Evolutionary conservation across 2,113 vertebrate species (phyloP).

Genomic region (Melanerpes formicivorus): DNA sequence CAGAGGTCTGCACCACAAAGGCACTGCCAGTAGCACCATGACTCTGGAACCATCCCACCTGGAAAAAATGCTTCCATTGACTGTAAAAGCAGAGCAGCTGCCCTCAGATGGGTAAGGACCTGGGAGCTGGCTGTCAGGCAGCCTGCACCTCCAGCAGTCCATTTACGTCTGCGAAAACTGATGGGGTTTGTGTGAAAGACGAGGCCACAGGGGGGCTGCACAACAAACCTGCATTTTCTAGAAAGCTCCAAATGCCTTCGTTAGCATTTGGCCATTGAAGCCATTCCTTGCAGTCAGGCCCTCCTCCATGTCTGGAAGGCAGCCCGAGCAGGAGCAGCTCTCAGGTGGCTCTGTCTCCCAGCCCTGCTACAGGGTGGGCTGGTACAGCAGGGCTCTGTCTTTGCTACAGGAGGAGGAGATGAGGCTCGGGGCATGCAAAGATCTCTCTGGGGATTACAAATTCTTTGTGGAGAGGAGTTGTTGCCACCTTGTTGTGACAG

Average conservation of each 20-base stretch:
- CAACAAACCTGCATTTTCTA: background rate
- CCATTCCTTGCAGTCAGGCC: background rate
- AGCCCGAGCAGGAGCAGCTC: background rate
- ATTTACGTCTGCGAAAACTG: background rate
- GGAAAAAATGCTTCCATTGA: background rate
- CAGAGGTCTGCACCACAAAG: background rate
- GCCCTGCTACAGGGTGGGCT: background rate
- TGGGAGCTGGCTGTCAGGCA: background rate
- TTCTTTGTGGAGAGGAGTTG: background rate
- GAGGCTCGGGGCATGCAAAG: background rate
- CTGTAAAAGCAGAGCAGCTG: background rate
- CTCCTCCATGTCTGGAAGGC: background rate
- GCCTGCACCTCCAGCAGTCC: background rate
- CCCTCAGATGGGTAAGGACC: rapidly evolving
- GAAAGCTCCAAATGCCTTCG: background rate
- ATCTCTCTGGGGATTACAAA: background rate
- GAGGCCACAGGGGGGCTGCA: background rate
- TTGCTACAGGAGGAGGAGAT: background rate
- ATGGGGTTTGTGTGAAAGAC: background rate
- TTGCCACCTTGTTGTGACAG: background rate
- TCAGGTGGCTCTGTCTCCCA: background rate
- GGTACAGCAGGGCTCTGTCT: background rate
- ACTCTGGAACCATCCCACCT: background rate
- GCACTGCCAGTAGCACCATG: background rate
- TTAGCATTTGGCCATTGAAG: background rate